phyloP scores from a whole-genome alignment of 2,888 invertebrate species.

The Drosophila mimetica region DNA sequence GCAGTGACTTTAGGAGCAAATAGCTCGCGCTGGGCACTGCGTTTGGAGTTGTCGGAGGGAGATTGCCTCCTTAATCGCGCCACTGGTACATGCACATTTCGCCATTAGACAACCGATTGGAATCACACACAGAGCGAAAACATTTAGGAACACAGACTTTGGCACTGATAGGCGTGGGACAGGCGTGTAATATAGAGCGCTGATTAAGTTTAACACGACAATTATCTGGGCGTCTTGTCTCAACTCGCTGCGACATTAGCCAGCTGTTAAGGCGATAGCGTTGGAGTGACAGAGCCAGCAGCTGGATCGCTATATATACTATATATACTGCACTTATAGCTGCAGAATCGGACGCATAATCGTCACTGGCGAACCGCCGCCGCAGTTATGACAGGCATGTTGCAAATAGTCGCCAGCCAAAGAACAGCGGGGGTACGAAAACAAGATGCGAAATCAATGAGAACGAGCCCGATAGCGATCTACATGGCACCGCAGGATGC shows the following conservation, averaged over 20 bases:
- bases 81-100: slow-evolving; percentile 18
- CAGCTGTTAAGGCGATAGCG: slow-evolving; percentile 68
- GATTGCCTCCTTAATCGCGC: slow-evolving; percentile 26
- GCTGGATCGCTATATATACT: slow-evolving; percentile 3
- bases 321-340: background rate
- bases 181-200: slow-evolving; percentile 46
- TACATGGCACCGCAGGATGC: slow-evolving; percentile 54
- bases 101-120: slow-evolving; percentile 26
- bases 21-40: slow-evolving; percentile 7
- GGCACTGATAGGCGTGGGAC: slow-evolving; percentile 44
- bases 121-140: slow-evolving; percentile 29
- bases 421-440: slow-evolving; percentile 37
- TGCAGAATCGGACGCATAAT: slow-evolving; percentile 4
- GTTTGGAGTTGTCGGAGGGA: slow-evolving; percentile 6
- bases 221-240: slow-evolving; percentile 66
- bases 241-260: slow-evolving; percentile 72
- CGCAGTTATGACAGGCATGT: slow-evolving; percentile 29
- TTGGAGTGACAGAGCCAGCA: slow-evolving; percentile 40
- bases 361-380: slow-evolving; percentile 9
- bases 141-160: slow-evolving; percentile 40
- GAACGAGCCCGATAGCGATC: slow-evolving; percentile 61
- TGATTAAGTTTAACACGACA: slow-evolving; percentile 74
- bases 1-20: slow-evolving; percentile 26
- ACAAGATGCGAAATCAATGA: slow-evolving; percentile 67
- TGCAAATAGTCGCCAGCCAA: slow-evolving; percentile 16